Conservation (phyloP, 2,113 vertebrate species). For the Gambusia affinis region DNA sequence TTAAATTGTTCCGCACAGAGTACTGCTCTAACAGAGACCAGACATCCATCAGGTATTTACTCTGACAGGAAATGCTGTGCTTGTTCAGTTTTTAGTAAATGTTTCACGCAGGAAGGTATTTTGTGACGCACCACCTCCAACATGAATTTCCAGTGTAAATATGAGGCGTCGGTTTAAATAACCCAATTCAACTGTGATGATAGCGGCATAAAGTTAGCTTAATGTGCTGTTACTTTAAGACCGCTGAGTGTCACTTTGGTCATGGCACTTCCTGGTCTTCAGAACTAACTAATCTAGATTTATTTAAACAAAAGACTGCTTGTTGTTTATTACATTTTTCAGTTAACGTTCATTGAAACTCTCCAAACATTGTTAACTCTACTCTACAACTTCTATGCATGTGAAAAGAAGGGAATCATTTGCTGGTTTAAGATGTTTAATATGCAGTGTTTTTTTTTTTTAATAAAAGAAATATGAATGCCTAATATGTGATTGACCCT, state of each 20-base stretch:
- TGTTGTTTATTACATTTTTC: neutral
- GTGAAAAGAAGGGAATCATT: neutral
- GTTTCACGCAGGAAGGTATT: neutral
- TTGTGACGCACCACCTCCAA: neutral
- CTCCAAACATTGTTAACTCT: neutral
- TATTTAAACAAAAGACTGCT: neutral
- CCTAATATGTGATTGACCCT: constrained; percentile 32
- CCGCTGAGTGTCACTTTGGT: too few relatives aligned
- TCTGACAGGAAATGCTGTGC: neutral
- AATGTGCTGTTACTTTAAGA: neutral
- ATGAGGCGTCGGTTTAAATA: neutral
- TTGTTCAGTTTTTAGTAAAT: neutral
- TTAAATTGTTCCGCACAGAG: neutral
- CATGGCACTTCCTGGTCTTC: neutral
- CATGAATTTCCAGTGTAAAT: neutral
- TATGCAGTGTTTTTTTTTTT: constrained; percentile 22
- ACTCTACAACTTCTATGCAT: neutral
- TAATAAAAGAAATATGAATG: constrained; percentile 56
- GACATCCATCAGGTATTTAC: neutral
- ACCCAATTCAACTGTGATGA: neutral
- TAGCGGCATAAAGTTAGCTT: neutral
- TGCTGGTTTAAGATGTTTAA: constrained; percentile 34
- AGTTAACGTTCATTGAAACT: neutral
- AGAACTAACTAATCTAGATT: neutral
- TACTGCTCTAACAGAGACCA: too few relatives aligned